A percentile compares a stretch with the other conserved stretches of the same genome.
Evolutionary conservation across 2,888 invertebrate species (phyloP).

Genomic region (Conchocele bisecta): DNA sequence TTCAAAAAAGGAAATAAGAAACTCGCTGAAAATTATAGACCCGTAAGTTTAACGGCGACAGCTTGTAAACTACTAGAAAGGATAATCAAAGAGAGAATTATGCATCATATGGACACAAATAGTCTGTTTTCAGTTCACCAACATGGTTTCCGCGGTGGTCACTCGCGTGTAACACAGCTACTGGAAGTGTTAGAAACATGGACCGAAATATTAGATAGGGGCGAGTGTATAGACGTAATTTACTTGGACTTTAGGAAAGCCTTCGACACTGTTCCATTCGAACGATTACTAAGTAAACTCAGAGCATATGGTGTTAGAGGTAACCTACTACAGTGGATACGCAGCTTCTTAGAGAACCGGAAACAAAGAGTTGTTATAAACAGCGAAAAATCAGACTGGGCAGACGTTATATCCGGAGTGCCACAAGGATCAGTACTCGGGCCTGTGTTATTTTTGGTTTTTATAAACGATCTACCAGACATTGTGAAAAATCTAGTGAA

Average conservation of each 20-base stretch:
- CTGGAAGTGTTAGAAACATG: background rate
- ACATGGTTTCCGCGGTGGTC: background rate
- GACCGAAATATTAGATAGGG: background rate
- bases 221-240: background rate
- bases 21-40: no score
- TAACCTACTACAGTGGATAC: background rate
- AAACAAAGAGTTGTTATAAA: no score
- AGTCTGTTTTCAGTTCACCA: background rate
- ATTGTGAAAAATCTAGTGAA: no score
- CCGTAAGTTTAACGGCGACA: no score
- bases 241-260: slow-evolving; percentile 4
- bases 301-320: background rate
- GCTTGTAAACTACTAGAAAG: no score
- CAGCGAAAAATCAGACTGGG: no score
- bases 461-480: no score
- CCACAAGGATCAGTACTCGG: no score
- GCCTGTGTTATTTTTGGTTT: no score
- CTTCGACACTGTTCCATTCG: background rate
- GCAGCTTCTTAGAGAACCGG: background rate
- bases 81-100: background rate
- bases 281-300: background rate
- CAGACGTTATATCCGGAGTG: no score
- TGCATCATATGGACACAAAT: background rate
- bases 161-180: background rate
- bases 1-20: no score